phyloP scores from a whole-genome alignment of 1,140 invertebrate genomes.

The Bombus polaris region DNA sequence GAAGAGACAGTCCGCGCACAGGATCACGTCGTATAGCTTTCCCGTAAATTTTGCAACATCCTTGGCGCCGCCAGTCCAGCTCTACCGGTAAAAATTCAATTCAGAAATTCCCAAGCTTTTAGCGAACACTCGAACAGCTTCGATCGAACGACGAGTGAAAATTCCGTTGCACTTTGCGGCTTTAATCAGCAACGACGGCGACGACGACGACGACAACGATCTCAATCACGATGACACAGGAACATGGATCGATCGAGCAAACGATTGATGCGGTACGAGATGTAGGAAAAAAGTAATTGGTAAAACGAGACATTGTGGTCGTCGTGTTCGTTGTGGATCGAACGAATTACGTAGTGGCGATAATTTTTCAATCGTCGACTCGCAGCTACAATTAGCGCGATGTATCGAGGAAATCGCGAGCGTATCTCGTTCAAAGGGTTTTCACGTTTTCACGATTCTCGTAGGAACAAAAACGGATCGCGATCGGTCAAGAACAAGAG shows the following conservation, averaged over 20 bases:
- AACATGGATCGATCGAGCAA: neutral
- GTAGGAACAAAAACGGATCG: neutral
- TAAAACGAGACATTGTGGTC: neutral
- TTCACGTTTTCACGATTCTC: neutral
- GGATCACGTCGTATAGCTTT: conserved; percentile 86
- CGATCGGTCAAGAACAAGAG: neutral
- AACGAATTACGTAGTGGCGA: neutral
- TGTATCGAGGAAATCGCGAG: neutral
- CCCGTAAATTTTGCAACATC: conserved; percentile 66
- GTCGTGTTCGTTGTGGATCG: neutral
- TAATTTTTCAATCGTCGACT: neutral
- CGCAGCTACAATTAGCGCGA: neutral
- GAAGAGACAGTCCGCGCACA: conserved; percentile 92
- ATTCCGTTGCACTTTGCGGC: neutral
- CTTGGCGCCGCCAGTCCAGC: conserved; percentile 64
- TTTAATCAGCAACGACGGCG: neutral
- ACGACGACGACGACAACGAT: neutral
- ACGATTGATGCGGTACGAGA: neutral
- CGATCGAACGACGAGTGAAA: neutral
- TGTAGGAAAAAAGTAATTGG: neutral
- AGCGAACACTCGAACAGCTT: too few species aligned
- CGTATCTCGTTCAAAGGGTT: neutral
- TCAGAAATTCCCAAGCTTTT: conserved; percentile 14
- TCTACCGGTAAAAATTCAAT: conserved; percentile 67
- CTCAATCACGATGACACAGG: too few species aligned